Percentiles rank a stretch among this genome's conserved stretches.
Evolutionary conservation across 2,113 vertebrate species (phyloP).

Genomic region (Cacatua alba): DNA sequence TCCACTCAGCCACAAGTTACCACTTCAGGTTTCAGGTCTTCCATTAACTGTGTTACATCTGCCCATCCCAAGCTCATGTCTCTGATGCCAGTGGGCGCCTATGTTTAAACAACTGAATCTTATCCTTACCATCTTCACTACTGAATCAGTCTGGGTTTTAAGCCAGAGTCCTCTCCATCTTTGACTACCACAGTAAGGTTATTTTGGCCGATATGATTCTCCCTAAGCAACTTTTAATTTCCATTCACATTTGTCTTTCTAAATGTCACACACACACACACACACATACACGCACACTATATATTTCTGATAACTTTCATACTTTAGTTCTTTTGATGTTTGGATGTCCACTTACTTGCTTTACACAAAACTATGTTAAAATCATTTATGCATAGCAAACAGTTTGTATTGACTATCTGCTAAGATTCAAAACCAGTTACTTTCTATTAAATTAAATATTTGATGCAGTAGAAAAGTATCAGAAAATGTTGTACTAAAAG

Average conservation of each 20-base stretch:
- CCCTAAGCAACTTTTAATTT: not conserved
- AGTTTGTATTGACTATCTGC: not conserved
- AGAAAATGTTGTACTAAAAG: not conserved
- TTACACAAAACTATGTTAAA: not conserved
- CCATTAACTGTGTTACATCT: not conserved
- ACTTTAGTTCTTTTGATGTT: not conserved
- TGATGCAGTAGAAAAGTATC: not conserved
- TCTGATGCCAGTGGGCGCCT: not conserved
- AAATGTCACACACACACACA: not conserved
- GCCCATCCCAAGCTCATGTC: not conserved
- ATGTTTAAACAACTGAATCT: not conserved
- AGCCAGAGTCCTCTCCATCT: not conserved
- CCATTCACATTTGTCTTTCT: not conserved
- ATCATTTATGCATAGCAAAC: not conserved
- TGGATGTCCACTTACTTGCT: not conserved
- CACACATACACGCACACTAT: too few relatives aligned
- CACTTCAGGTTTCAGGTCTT: not conserved
- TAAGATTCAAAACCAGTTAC: not conserved
- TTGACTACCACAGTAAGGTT: not conserved
- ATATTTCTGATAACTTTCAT: not conserved
- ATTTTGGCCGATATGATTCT: not conserved
- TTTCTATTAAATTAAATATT: not conserved
- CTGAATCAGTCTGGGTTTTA: not conserved
- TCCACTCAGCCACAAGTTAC: not conserved
- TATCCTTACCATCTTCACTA: not conserved